Evolutionary conservation across 2,888 invertebrate species (phyloP).

Genomic region (Tinea pellionella): DNA sequence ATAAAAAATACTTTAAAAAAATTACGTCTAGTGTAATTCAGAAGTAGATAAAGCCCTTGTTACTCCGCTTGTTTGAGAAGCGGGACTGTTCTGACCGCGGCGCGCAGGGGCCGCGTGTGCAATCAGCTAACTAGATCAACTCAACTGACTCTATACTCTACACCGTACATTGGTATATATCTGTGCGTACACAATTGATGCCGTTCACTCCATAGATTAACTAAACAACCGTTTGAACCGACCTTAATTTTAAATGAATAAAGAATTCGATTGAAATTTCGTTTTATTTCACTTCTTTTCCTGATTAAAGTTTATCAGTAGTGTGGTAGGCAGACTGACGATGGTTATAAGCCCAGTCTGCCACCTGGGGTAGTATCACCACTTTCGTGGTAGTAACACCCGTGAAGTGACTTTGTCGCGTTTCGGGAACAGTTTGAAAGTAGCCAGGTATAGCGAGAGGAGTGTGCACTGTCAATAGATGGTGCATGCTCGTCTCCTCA

Average conservation of each 20-base stretch:
- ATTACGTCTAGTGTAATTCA: too few relatives aligned
- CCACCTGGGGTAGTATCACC: too few relatives aligned
- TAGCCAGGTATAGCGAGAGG: too few relatives aligned
- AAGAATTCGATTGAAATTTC: background rate
- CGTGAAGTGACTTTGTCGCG: too few relatives aligned
- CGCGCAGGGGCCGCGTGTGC: slow-evolving; percentile 29
- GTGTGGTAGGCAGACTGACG: too few relatives aligned
- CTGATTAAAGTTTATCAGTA: too few relatives aligned
- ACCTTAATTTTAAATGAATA: slow-evolving; percentile 8
- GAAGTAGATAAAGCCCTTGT: background rate
- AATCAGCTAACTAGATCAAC: slow-evolving; percentile 65
- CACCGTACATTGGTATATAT: background rate
- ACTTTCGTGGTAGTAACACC: too few relatives aligned
- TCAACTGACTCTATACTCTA: slow-evolving; percentile 18
- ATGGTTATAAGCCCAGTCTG: too few relatives aligned
- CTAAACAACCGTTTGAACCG: background rate
- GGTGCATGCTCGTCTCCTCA: too few relatives aligned
- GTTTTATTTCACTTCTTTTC: background rate
- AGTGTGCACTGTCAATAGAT: too few relatives aligned
- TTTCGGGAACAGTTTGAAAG: too few relatives aligned
- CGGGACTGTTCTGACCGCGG: slow-evolving; percentile 38
- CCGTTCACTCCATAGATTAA: slow-evolving; percentile 19
- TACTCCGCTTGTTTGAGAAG: slow-evolving; percentile 40
- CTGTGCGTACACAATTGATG: slow-evolving; percentile 46
- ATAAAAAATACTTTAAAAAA: too few relatives aligned